phyloP scores from a whole-genome alignment of 2,113 vertebrate genomes.

The Oryzias melastigma region DNA sequence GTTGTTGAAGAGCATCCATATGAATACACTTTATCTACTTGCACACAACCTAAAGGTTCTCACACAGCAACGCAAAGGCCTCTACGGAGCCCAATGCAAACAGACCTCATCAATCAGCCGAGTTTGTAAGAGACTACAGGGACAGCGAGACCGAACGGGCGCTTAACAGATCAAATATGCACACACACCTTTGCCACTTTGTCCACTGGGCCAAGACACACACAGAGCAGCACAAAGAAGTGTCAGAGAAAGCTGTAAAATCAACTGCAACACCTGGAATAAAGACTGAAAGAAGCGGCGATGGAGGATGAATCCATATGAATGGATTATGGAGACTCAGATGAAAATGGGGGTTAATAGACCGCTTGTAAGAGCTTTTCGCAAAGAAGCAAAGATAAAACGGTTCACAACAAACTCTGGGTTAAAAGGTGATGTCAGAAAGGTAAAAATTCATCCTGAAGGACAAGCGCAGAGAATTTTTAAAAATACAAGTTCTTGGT shows the following conservation, averaged over 20 bases:
- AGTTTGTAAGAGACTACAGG: constrained; percentile 51
- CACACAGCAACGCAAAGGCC: constrained; percentile 15
- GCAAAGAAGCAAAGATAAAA: too few species aligned
- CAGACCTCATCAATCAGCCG: constrained; percentile 65
- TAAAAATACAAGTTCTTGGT: too few species aligned
- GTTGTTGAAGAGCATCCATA: neutral
- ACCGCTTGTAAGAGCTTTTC: constrained; percentile 22
- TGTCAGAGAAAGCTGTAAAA: constrained; percentile 10
- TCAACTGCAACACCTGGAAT: constrained; percentile 5
- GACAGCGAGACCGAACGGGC: constrained; percentile 42
- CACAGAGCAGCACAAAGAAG: constrained; percentile 16
- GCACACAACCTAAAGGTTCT: constrained; percentile 15
- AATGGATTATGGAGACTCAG: constrained; percentile 15
- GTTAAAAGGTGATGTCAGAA: constrained; percentile 5
- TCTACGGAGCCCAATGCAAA: constrained; percentile 45
- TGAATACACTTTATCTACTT: constrained; percentile 24
- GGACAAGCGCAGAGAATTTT: too few species aligned
- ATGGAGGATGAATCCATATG: neutral
- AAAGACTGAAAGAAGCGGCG: constrained; percentile 7
- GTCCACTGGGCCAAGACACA: constrained; percentile 18
- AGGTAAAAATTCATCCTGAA: neutral
- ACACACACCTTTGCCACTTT: constrained; percentile 40
- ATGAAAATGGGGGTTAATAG: constrained; percentile 25
- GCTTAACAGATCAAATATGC: constrained; percentile 64
- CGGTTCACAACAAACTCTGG: neutral